Conservation (phyloP, 2,888 invertebrate species). For the Drosophila kuntzei region DNA sequence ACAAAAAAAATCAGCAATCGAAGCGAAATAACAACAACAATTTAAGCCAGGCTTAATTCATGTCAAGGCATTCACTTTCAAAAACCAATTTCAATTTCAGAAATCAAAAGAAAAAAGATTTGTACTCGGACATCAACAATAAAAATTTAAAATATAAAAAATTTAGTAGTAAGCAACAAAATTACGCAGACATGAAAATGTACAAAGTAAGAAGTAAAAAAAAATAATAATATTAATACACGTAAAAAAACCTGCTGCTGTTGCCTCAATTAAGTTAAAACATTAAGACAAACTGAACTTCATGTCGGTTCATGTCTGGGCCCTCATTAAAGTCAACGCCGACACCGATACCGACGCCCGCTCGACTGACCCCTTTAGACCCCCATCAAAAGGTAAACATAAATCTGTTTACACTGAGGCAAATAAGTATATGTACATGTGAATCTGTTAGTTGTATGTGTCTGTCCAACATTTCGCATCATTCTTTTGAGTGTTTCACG, state of each 20-base stretch:
- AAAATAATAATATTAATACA: constrained; percentile 23
- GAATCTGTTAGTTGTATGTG: constrained; percentile 1
- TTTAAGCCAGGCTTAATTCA: constrained; percentile 52
- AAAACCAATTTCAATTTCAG: constrained; percentile 49
- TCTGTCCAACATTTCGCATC: constrained; percentile 22
- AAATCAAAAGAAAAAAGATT: constrained; percentile 41
- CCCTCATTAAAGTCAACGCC: constrained; percentile 47
- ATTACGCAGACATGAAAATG: constrained; percentile 48
- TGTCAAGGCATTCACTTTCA: constrained; percentile 77
- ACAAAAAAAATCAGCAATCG: neutral
- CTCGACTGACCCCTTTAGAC: constrained; percentile 24
- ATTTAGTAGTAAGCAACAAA: constrained; percentile 53
- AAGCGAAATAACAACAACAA: constrained; percentile 13
- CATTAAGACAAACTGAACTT: constrained; percentile 52
- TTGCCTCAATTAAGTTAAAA: constrained; percentile 64
- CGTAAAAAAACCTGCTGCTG: constrained; percentile 68
- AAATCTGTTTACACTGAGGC: constrained; percentile 38
- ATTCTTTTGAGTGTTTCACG: constrained; percentile 18
- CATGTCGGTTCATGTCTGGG: constrained; percentile 47
- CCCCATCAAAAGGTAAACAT: constrained; percentile 36
- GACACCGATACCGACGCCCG: constrained; percentile 14
- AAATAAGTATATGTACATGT: constrained; percentile 18
- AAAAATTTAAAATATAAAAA: constrained; percentile 43
- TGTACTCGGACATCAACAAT: constrained; percentile 40
- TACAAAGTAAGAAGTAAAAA: constrained; percentile 32